Evolutionary conservation across 2,113 vertebrate genomes (phyloP).

Genomic region (Tricholaema leucomelas): DNA sequence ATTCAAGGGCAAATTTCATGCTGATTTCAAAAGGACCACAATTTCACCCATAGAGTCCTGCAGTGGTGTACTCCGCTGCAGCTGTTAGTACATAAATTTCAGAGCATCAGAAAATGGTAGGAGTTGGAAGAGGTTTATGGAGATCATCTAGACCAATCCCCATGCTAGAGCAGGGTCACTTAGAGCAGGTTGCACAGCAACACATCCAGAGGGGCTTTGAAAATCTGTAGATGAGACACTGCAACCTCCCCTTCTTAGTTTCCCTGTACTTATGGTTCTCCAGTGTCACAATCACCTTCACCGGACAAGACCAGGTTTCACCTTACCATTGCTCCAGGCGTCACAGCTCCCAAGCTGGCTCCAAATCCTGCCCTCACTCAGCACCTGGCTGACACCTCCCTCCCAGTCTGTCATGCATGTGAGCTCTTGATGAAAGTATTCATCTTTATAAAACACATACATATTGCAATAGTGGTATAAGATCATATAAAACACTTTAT

Average conservation of each 20-base stretch:
- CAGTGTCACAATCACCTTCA: too few relatives aligned
- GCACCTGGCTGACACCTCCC: background rate
- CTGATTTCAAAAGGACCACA: background rate
- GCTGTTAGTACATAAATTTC: background rate
- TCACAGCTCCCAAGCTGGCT: background rate
- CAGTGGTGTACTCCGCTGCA: background rate
- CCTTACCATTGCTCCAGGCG: background rate
- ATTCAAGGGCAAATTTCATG: background rate
- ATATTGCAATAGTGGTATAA: background rate
- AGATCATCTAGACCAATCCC: too few relatives aligned
- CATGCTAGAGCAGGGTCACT: too few relatives aligned
- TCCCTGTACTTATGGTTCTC: background rate
- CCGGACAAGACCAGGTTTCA: background rate
- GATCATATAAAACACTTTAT: background rate
- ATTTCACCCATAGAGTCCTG: background rate
- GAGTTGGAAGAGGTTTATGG: too few relatives aligned
- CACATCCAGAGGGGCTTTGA: too few relatives aligned
- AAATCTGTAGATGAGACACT: too few relatives aligned
- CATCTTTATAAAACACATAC: background rate
- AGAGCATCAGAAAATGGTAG: too few relatives aligned
- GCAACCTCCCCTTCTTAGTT: background rate
- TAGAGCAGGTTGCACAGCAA: too few relatives aligned
- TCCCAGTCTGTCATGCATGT: fast-evolving
- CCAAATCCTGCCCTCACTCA: background rate
- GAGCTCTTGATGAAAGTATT: background rate